Conservation (phyloP, 1,140 invertebrate species). For the Lutraria rhynchaena region DNA sequence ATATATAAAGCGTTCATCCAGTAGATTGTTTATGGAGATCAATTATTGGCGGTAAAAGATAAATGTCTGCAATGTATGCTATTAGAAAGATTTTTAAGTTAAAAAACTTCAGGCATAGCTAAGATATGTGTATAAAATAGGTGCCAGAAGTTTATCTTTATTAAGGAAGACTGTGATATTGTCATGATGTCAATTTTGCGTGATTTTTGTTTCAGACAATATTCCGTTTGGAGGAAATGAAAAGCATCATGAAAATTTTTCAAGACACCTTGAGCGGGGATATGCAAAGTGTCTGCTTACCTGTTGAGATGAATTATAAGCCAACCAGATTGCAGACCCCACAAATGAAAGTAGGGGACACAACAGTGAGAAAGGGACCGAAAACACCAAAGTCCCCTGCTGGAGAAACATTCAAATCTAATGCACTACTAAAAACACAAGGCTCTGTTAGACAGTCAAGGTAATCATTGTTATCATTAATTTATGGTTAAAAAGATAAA, state of each 20-base stretch:
- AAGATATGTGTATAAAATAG: too few relatives aligned
- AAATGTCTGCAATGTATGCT: too few relatives aligned
- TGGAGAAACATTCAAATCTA: neutral
- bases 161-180: too few relatives aligned
- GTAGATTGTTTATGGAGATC: too few relatives aligned
- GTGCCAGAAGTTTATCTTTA: too few relatives aligned
- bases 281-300: constrained; percentile 63
- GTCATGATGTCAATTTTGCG: neutral
- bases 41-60: too few relatives aligned
- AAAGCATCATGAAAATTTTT: constrained; percentile 68
- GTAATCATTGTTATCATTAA: too few relatives aligned
- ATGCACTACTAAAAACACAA: neutral
- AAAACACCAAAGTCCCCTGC: constrained; percentile 22
- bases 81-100: too few relatives aligned
- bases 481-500: too few relatives aligned
- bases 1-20: too few relatives aligned
- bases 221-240: constrained; percentile 70
- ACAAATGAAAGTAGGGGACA: constrained; percentile 38
- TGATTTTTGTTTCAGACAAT: constrained; percentile 68
- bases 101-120: too few relatives aligned
- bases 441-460: neutral
- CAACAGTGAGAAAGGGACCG: constrained; percentile 16
- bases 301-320: constrained; percentile 45
- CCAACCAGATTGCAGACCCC: constrained; percentile 29
- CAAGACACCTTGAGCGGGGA: constrained; percentile 68